A percentile compares a stretch with the other conserved stretches of the same genome.
phyloP scores from a whole-genome alignment of 2,113 vertebrate species.

The Chamaea fasciata region DNA sequence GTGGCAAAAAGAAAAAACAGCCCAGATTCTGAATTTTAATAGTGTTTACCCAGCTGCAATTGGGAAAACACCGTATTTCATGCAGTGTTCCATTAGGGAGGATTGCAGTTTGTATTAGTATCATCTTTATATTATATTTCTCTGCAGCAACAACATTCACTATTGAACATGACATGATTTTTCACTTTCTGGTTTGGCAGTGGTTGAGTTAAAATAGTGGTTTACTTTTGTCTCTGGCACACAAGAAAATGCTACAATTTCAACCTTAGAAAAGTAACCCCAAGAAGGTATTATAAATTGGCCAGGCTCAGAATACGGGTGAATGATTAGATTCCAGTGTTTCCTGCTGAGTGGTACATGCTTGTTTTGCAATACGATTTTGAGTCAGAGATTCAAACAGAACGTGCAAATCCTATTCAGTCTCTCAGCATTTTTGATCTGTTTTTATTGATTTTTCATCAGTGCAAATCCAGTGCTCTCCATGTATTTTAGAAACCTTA shows the following conservation, averaged over 20 bases:
- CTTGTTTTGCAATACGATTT: constrained; percentile 70
- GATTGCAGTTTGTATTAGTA: background rate
- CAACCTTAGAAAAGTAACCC: constrained; percentile 59
- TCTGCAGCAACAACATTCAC: background rate
- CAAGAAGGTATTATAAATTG: constrained; percentile 67
- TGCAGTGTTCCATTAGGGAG: background rate
- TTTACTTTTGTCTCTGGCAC: constrained; percentile 18
- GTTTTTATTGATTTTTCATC: constrained; percentile 79
- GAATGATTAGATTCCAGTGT: constrained; percentile 71
- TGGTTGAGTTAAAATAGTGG: background rate
- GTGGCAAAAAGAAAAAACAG: background rate
- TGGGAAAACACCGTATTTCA: background rate
- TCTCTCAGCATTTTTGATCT: constrained; percentile 72
- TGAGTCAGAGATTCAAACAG: constrained; percentile 70
- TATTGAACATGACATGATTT: background rate
- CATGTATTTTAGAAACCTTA: constrained; percentile 42
- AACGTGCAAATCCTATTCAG: constrained; percentile 70
- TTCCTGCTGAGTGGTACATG: constrained; percentile 72
- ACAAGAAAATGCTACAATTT: constrained; percentile 54
- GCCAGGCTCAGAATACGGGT: constrained; percentile 46
- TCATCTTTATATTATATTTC: background rate
- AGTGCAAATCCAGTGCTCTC: constrained; percentile 60
- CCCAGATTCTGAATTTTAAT: background rate
- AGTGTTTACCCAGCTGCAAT: background rate
- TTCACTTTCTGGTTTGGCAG: constrained; percentile 10